phyloP scores from a whole-genome alignment of 2,797 vertebrate species.

The Artibeus lituratus region DNA sequence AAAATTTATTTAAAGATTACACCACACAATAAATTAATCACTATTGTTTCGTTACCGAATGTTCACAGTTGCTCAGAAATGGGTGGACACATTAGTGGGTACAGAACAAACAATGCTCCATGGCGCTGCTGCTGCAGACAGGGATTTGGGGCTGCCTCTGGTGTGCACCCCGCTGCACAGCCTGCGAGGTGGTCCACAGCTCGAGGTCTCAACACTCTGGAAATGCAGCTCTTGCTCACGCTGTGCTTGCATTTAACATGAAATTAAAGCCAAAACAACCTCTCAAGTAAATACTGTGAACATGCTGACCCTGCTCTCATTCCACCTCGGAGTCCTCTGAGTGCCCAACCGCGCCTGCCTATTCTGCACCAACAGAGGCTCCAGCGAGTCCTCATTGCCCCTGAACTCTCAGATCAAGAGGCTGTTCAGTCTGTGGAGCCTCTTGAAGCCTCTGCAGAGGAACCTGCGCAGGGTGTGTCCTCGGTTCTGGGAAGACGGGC shows the following conservation, averaged over 20 bases:
- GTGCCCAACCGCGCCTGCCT: not conserved
- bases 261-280: constrained; percentile 45
- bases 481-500: not conserved
- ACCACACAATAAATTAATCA: constrained; percentile 67
- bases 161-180: not conserved
- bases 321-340: not conserved
- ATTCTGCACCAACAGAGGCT: not conserved
- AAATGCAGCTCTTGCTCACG: constrained; percentile 32
- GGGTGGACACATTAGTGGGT: constrained; percentile 10
- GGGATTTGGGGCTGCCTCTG: not conserved
- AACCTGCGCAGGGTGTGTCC: not conserved
- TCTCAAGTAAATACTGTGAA: constrained; percentile 30
- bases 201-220: constrained; percentile 40
- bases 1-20: constrained; percentile 68
- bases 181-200: not conserved
- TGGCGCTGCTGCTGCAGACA: not conserved
- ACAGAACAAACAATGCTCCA: not conserved
- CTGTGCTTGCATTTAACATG: constrained; percentile 35
- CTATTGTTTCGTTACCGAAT: constrained; percentile 57
- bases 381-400: not conserved
- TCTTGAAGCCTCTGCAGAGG: not conserved
- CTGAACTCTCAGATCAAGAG: not conserved
- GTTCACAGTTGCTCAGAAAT: constrained; percentile 65
- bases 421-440: not conserved
- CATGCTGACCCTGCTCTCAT: not conserved